A percentile compares a stretch with the other conserved stretches of the same genome.
Evolutionary conservation across 2,113 vertebrate genomes (phyloP).

Genomic region (Onychostruthus taczanowskii): DNA sequence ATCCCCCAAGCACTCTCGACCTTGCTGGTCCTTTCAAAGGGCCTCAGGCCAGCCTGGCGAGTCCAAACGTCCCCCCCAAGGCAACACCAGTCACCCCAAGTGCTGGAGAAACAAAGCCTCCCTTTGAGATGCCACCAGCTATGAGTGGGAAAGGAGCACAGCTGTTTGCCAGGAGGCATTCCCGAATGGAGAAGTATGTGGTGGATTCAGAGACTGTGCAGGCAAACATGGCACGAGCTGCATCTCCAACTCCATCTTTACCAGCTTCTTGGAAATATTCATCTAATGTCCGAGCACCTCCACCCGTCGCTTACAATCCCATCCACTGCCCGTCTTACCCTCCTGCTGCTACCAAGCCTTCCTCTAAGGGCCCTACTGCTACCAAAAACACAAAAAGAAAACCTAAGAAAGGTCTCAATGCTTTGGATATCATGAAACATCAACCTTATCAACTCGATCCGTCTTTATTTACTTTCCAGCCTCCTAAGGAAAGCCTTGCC

Average conservation of each 20-base stretch:
- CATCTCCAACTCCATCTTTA: conserved; percentile 89
- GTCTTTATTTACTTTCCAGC: conserved; percentile 92
- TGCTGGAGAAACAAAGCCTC: conserved; percentile 71
- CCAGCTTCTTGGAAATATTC: conserved; percentile 94
- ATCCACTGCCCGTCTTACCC: conserved; percentile 92
- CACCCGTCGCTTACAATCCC: conserved; percentile 90
- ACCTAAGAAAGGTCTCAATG: conserved; percentile 87
- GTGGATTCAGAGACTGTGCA: conserved; percentile 94
- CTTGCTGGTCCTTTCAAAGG: conserved; percentile 76
- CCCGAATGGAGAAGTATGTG: conserved; percentile 96
- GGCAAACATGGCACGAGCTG: conserved; percentile 82
- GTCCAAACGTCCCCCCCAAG: conserved; percentile 73
- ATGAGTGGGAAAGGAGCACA: conserved; percentile 92
- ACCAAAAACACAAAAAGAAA: conserved; percentile 73
- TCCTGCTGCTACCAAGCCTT: conserved; percentile 82
- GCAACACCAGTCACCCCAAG: conserved; percentile 72
- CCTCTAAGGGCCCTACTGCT: conserved; percentile 60
- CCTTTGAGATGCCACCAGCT: conserved; percentile 84
- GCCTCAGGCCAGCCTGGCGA: conserved; percentile 73
- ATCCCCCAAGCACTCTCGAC: conserved; percentile 69
- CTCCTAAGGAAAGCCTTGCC: conserved; percentile 76
- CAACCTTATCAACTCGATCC: conserved; percentile 93
- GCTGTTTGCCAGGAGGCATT: conserved; percentile 94
- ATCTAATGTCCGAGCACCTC: conserved; percentile 91
- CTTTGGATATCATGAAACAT: conserved; percentile 96